Evolutionary conservation across 2,797 vertebrate genomes (phyloP).

Genomic region (Bothrops alternatus): DNA sequence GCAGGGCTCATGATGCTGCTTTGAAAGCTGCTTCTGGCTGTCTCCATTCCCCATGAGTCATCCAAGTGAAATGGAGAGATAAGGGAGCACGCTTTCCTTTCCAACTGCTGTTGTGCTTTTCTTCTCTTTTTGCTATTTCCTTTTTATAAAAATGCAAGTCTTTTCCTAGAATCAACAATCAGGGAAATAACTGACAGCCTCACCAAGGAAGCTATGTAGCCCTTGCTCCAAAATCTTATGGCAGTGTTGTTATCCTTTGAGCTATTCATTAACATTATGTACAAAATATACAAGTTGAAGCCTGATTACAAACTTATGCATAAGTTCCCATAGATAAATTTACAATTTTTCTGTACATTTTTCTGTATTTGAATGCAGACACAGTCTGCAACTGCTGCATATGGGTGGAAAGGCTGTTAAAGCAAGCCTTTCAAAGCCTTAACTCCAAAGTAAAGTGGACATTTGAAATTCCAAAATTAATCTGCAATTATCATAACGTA

Average conservation of each 20-base stretch:
- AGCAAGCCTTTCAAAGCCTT: not conserved
- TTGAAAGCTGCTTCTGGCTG: not conserved
- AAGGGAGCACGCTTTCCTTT: slow-evolving; percentile 38
- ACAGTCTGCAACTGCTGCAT: not conserved
- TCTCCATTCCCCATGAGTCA: slow-evolving; percentile 24
- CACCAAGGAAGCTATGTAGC: not conserved
- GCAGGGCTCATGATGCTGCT: not conserved
- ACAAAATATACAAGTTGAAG: slow-evolving; percentile 4
- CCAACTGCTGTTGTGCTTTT: not conserved
- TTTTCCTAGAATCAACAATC: not conserved
- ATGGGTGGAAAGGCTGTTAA: not conserved
- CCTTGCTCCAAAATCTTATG: slow-evolving; percentile 6
- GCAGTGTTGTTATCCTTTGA: slow-evolving; percentile 42
- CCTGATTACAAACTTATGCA: not conserved
- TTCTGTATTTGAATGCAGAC: not conserved
- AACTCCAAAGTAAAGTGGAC: not conserved
- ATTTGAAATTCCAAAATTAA: not conserved
- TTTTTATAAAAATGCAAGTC: slow-evolving; percentile 4
- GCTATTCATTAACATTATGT: slow-evolving; percentile 27
- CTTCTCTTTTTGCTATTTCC: slow-evolving; percentile 37
- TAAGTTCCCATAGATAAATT: not conserved
- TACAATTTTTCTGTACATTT: not conserved
- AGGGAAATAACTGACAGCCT: slow-evolving; percentile 19
- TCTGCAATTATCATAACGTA: not conserved
- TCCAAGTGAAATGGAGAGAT: slow-evolving; percentile 50